These are phyloP conservation scores for Digitonthophagus gazella DNA, from an alignment of 2,888 invertebrate species.

Conservation along the genomic window DNA sequence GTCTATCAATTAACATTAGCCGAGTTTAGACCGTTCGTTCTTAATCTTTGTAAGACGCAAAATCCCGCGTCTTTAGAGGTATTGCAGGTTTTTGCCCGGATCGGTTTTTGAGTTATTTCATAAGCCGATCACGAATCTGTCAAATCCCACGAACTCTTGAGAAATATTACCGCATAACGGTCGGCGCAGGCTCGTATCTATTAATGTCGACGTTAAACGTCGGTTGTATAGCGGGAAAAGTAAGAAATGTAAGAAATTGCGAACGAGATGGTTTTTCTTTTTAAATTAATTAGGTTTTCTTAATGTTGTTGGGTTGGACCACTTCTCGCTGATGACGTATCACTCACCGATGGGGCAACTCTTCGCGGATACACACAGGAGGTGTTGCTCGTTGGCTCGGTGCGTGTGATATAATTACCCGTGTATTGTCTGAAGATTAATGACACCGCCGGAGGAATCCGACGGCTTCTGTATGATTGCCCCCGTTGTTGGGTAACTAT, in stretches of 20 bases:
- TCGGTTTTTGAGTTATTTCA: too few relatives aligned
- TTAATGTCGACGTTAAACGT: too few relatives aligned
- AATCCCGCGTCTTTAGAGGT: background rate
- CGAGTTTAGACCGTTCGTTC: background rate
- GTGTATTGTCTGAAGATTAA: conserved; percentile 50
- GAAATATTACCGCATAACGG: too few relatives aligned
- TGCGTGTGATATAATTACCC: conserved; percentile 48
- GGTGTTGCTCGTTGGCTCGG: conserved; percentile 14
- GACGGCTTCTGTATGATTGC: conserved; percentile 51
- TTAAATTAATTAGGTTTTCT: background rate
- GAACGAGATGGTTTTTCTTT: too few relatives aligned
- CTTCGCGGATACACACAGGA: conserved; percentile 19
- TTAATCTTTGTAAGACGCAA: background rate
- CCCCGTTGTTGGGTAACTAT: conserved; percentile 41
- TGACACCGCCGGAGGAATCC: conserved; percentile 46
- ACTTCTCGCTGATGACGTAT: conserved; percentile 26
- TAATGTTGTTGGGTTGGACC: background rate
- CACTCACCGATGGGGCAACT: conserved; percentile 18
- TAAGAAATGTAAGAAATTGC: too few relatives aligned
- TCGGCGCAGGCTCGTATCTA: too few relatives aligned
- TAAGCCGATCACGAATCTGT: too few relatives aligned
- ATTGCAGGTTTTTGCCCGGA: too few relatives aligned
- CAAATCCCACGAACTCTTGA: too few relatives aligned
- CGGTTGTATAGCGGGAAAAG: too few relatives aligned
- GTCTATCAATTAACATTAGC: background rate